These are phyloP conservation scores for Lithophane socia DNA, from an alignment of 2,888 invertebrate genomes.

Conservation along the genomic window DNA sequence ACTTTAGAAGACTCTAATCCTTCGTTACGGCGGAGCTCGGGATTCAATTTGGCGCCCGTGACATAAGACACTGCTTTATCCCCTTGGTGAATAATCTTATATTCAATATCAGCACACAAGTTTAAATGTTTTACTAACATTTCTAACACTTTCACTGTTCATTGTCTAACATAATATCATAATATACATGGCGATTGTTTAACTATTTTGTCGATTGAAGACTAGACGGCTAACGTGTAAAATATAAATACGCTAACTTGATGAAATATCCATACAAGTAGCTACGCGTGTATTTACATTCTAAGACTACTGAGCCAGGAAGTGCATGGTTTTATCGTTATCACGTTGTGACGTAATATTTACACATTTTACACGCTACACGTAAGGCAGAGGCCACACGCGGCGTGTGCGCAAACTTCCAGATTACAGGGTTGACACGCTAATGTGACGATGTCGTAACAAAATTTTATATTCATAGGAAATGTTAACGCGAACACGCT, in stretches of 20 bases:
- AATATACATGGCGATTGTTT: background rate
- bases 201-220: background rate
- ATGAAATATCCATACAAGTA: constrained; percentile 1
- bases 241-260: background rate
- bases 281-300: constrained; percentile 33
- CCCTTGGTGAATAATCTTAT: background rate
- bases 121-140: background rate
- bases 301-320: constrained; percentile 50
- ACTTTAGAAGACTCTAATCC: background rate
- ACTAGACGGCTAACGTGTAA: background rate
- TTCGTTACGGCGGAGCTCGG: background rate
- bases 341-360: constrained; percentile 71
- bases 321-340: constrained; percentile 73
- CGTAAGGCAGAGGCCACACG: constrained; percentile 68
- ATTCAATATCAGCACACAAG: background rate
- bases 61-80: background rate
- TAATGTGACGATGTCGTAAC: constrained; percentile 53
- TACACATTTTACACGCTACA: constrained; percentile 60
- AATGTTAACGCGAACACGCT: constrained; percentile 52
- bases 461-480: constrained; percentile 63
- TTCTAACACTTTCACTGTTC: background rate
- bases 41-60: background rate
- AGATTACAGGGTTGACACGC: constrained; percentile 54
- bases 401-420: constrained; percentile 50
- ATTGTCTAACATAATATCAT: background rate